Evolutionary conservation across 1,140 invertebrate genomes (phyloP), one percentile per base, ranked within the genome.

Genomic region (Aphaenogaster ashmeadi): DNA sequence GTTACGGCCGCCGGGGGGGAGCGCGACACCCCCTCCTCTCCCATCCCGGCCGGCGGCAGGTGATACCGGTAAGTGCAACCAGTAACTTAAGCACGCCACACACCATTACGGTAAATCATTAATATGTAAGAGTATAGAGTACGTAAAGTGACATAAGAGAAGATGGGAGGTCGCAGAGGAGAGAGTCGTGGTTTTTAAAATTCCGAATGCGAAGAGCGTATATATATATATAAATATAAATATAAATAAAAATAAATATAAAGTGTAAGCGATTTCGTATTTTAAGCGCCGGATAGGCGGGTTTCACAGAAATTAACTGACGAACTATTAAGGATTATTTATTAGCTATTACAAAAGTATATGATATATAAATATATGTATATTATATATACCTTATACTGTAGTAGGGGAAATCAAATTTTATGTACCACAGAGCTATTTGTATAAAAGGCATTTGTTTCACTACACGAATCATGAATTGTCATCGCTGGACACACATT

Each of bases 341-440:
- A 91, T 92, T 91, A 91, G 89, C 87, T 78, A 90, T 87, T 88
- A 88, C 87, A 88, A 88, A 88, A 69, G 13, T 87, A 81, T 83
- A 88, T 88, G 86, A 75, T 75, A 88, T 87, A 77, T 86, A 87
- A 86, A 87, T 91, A 90, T 88, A 88, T 89, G 81, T 89, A 87
- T 90, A 90, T 87, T 84, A 87, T 85, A 69, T 64, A 88, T 87
- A 81, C 84, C 77, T 58, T 77, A 91, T 90, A 89, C 81, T 89
- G 69, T 91, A 92, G 90, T 91, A 92, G 87, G 89, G 60, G 62
- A 91, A 89, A 90, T 89, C 91, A 91, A 91, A 90, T 89, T 91
- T 90, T 90, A 75, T 75, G 89, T 90, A 93, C 87, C 84, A 89
- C 87, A 92, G 90, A 92, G 80, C 87, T 92, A 92, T 92, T 93